phyloP scores from a whole-genome alignment of 2,113 vertebrate genomes.

The Anthoscopus minutus region DNA sequence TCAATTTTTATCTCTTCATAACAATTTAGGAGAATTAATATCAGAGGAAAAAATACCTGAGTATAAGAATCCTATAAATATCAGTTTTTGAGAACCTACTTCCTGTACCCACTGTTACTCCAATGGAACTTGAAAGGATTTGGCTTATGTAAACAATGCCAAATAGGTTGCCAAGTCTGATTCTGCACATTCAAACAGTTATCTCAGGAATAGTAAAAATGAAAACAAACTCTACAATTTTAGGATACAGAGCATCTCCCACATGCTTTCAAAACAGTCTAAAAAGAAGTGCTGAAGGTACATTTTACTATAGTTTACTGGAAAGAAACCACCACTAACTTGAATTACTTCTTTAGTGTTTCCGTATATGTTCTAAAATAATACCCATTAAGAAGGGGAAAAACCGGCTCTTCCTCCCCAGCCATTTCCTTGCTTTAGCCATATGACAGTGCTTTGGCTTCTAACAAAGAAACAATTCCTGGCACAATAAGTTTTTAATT shows the following conservation, averaged over 20 bases:
- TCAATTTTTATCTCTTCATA: not conserved
- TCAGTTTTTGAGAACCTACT: not conserved
- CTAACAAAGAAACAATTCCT: not conserved
- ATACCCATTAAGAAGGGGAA: not conserved
- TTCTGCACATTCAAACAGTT: not conserved
- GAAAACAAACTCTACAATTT: not conserved
- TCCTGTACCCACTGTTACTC: not conserved
- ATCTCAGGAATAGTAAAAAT: not conserved
- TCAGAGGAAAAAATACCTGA: not conserved
- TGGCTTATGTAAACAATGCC: not conserved
- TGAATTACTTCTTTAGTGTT: not conserved
- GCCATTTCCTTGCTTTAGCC: not conserved
- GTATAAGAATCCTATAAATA: not conserved
- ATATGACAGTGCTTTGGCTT: not conserved
- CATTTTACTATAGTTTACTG: not conserved
- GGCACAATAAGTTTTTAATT: not conserved
- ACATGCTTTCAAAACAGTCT: not conserved
- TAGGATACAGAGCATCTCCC: not conserved
- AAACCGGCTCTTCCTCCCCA: not conserved
- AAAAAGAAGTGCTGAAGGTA: not conserved
- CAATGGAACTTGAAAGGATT: not conserved
- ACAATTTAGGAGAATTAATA: not conserved
- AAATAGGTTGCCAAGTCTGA: not conserved
- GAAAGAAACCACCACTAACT: not conserved
- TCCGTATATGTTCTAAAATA: not conserved